Evolutionary conservation across 2,113 vertebrate genomes (phyloP), one percentile per base, ranked within the genome.

Genomic region (Deroptyus accipitrinus): DNA sequence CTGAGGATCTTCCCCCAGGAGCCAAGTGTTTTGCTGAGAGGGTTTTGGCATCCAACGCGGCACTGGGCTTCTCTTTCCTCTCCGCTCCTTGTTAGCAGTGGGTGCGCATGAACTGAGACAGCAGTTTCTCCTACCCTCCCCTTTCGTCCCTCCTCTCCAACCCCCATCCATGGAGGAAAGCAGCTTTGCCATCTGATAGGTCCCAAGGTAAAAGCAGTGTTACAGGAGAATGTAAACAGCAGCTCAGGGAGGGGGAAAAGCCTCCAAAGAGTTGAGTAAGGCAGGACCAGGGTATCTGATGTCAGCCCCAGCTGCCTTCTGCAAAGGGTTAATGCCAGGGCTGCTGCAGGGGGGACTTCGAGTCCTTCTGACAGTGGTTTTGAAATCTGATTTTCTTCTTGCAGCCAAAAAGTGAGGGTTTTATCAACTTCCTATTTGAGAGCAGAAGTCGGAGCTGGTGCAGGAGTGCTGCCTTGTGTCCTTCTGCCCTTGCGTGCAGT

Each of bases 331-430:
- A 95, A 95, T 37, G 37, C 49, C 83, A 67, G 63, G 57, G 10
- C 67, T 72, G 70, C 90, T 55, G 73, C 13, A 35, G 57, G 28
- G 11, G 39, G 44, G 44, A 2, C 46, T 55, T 67, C 17, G 90
- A 79, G 64, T 33, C 35, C 49, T 95, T 62, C 3, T 63, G 66
- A 55, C 44, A 70, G 85, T 0, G 16, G 57, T 95, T 95, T 96
- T 88, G 94, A 96, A 97, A 96, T 94, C 92, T 84, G 86, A 95
- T 95, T 96, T 91, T 91, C 27, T 88, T 94, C 88, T 64, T 96
- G 95, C 94, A 94, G 88, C 86, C 46, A 12, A 59, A 59, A 59
- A 92, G 55, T 51, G 88, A 95, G 86, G 86, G 91, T 96, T 96
- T 91, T 54, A 78, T 96, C 80, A 37, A 94, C 94, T 97, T 97